Evolutionary conservation across 2,113 vertebrate genomes (phyloP).

Genomic region (Barbus barbus): DNA sequence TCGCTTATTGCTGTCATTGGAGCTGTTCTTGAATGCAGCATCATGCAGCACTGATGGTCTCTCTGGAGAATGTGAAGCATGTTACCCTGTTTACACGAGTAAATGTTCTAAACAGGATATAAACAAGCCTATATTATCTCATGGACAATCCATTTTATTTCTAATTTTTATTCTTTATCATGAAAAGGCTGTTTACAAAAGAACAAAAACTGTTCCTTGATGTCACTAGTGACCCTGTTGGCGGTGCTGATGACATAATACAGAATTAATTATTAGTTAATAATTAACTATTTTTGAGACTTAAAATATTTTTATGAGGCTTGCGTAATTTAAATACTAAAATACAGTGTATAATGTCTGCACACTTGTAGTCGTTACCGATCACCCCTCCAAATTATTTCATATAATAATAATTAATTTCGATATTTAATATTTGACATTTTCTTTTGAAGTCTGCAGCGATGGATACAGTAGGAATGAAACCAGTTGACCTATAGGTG

Average conservation of each 20-base stretch:
- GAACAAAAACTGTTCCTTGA: not conserved
- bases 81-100: not conserved
- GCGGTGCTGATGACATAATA: not conserved
- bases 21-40: not conserved
- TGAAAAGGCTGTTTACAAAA: not conserved
- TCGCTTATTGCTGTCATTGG: not conserved
- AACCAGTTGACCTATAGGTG: constrained; percentile 69
- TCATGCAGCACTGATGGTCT: not conserved
- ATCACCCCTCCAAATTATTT: not conserved
- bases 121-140: not conserved
- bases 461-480: not conserved
- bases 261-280: not conserved
- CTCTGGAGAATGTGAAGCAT: not conserved
- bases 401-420: not conserved
- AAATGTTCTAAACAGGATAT: not conserved
- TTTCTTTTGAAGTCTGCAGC: not conserved
- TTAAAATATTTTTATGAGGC: not conserved
- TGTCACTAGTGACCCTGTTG: not conserved
- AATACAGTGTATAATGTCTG: not conserved
- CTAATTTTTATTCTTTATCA: not conserved
- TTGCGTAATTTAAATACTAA: not conserved
- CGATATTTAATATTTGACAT: not conserved
- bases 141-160: not conserved
- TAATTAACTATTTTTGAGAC: not conserved
- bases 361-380: not conserved